Conservation (phyloP, 2,797 vertebrate genomes). For the Coendou prehensilis region DNA sequence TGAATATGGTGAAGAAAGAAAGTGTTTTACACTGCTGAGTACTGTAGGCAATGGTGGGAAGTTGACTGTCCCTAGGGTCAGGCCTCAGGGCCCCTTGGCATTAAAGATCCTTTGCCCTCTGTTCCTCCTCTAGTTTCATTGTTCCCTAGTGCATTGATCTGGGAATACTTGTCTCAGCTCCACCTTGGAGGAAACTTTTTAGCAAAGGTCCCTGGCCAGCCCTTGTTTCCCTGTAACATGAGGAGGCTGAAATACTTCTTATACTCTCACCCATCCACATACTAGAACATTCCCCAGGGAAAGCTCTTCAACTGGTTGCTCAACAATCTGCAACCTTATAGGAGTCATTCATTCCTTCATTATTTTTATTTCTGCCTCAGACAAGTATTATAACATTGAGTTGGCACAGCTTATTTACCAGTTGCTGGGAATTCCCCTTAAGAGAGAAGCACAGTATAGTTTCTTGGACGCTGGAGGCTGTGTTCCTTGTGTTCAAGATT, state of each 20-base stretch:
- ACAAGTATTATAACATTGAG: background rate
- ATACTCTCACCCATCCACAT: background rate
- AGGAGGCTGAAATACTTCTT: background rate
- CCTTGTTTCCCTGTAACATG: background rate
- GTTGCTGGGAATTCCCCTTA: background rate
- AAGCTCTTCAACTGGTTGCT: background rate
- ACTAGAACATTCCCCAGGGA: background rate
- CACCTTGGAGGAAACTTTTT: background rate
- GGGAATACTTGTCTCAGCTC: background rate
- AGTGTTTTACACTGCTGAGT: background rate
- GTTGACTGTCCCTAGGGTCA: background rate
- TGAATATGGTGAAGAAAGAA: background rate
- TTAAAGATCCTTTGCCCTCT: background rate
- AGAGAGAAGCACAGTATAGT: background rate
- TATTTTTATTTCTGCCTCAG: background rate
- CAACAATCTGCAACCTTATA: background rate
- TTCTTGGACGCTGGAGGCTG: too few species aligned
- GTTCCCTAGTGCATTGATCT: background rate
- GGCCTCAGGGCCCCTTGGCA: background rate
- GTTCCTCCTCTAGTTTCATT: background rate
- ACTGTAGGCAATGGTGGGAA: background rate
- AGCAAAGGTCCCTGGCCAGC: background rate
- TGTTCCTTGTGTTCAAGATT: background rate
- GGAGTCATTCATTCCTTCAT: background rate
- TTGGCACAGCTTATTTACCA: background rate